A percentile compares a stretch with the other conserved stretches of the same genome.
Evolutionary conservation across 2,888 invertebrate genomes (phyloP).

Genomic region (Smittia aterrima): DNA sequence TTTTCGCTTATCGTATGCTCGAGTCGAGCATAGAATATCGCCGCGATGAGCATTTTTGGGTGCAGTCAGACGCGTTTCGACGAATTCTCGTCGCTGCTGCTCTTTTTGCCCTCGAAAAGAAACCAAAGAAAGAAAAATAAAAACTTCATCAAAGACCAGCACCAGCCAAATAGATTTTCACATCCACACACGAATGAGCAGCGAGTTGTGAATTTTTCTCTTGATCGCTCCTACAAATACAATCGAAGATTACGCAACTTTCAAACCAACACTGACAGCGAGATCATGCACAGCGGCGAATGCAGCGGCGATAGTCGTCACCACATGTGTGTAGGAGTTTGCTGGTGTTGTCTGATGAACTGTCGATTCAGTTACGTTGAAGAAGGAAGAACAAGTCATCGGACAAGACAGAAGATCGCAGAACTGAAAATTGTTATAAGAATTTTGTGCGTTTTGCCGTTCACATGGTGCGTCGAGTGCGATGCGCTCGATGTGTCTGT

Average conservation of each 20-base stretch:
- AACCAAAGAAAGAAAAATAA: neutral
- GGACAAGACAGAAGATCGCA: conserved; percentile 28
- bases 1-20: neutral
- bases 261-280: neutral
- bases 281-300: neutral
- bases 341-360: conserved; percentile 8
- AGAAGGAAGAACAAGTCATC: neutral
- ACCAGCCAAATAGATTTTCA: neutral
- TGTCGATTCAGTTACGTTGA: neutral
- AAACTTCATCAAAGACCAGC: neutral
- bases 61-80: neutral
- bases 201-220: conserved; percentile 7
- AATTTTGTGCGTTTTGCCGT: conserved; percentile 32
- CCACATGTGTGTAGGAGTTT: conserved; percentile 24
- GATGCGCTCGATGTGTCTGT: conserved; percentile 39
- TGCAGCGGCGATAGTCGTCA: conserved; percentile 28
- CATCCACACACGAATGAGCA: neutral
- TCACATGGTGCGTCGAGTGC: neutral
- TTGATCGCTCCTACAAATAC: neutral
- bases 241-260: neutral
- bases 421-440: conserved; percentile 32
- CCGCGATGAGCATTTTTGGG: neutral
- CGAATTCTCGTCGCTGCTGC: neutral
- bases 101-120: conserved; percentile 22
- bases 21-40: neutral